A percentile compares a stretch with the other conserved stretches of the same genome.
These are phyloP conservation scores for Ptychoptera albimana DNA, from an alignment of 2,888 invertebrate species.

Conservation along the genomic window DNA sequence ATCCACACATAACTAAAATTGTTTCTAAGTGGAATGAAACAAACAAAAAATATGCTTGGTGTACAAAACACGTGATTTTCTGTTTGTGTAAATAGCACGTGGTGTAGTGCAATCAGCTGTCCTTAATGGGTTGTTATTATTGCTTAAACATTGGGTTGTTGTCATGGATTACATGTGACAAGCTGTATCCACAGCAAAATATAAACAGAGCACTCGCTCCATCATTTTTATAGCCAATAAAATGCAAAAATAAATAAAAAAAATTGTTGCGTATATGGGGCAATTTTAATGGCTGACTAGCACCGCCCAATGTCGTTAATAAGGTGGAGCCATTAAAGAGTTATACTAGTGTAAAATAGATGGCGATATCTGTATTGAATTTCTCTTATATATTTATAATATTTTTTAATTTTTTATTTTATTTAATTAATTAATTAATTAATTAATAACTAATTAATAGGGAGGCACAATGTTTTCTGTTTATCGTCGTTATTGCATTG, in stretches of 20 bases:
- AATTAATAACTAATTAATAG: constrained; percentile 1
- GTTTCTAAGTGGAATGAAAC: too few species aligned
- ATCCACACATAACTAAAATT: too few species aligned
- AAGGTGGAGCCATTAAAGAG: constrained; percentile 1
- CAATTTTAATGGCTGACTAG: constrained; percentile 18
- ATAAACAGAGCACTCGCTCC: background rate
- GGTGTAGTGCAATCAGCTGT: too few species aligned
- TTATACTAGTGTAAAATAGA: constrained; percentile 8
- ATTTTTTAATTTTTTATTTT: constrained; percentile 9
- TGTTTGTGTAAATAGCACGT: too few species aligned
- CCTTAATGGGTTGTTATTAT: too few species aligned
- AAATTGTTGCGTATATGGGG: background rate
- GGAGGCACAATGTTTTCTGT: too few species aligned
- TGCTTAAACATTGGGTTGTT: too few species aligned
- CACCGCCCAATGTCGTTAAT: constrained; percentile 11
- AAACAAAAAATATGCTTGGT: too few species aligned
- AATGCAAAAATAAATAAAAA: background rate
- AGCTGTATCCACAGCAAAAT: background rate
- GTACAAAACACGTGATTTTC: too few species aligned
- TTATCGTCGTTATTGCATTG: too few species aligned
- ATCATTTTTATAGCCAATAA: background rate
- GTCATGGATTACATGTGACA: background rate
- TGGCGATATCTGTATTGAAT: constrained; percentile 10
- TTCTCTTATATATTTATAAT: constrained; percentile 6
- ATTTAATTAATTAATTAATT: background rate